Evolutionary conservation across 2,797 vertebrate genomes (phyloP).

Genomic region (Falco columbarius): DNA sequence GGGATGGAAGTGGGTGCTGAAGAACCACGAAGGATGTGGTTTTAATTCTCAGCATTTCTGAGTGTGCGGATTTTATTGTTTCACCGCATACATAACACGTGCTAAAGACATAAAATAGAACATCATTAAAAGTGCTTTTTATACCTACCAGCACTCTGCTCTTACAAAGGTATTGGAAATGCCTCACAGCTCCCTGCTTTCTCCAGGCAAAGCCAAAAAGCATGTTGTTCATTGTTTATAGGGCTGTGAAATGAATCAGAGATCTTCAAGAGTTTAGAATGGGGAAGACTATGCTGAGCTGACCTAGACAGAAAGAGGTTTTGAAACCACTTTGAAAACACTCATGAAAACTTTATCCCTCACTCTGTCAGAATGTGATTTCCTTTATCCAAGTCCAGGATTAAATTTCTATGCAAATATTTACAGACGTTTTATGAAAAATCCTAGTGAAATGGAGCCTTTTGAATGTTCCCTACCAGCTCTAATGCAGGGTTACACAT

Average conservation of each 20-base stretch:
- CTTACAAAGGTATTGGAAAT: not conserved
- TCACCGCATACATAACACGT: not conserved
- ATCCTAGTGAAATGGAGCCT: slow-evolving; percentile 14
- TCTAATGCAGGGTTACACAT: not conserved
- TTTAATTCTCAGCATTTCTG: slow-evolving; percentile 2
- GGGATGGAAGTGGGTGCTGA: not conserved
- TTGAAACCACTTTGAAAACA: not conserved
- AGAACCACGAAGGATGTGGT: not conserved
- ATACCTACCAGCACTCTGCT: not conserved
- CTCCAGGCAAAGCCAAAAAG: not conserved
- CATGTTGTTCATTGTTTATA: not conserved
- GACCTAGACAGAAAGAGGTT: not conserved
- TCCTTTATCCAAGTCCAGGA: not conserved
- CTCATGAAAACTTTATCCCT: not conserved
- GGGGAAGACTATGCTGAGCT: not conserved
- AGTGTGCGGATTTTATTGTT: slow-evolving; percentile 3
- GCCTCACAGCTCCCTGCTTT: not conserved
- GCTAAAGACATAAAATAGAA: not conserved
- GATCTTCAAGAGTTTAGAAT: not conserved
- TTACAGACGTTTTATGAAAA: not conserved
- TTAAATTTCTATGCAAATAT: slow-evolving; percentile 49
- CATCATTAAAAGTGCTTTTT: not conserved
- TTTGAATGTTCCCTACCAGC: not conserved
- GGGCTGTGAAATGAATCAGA: not conserved
- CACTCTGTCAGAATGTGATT: not conserved